phyloP scores from a whole-genome alignment of 2,888 invertebrate genomes.

The Meiosimyza decipiens region DNA sequence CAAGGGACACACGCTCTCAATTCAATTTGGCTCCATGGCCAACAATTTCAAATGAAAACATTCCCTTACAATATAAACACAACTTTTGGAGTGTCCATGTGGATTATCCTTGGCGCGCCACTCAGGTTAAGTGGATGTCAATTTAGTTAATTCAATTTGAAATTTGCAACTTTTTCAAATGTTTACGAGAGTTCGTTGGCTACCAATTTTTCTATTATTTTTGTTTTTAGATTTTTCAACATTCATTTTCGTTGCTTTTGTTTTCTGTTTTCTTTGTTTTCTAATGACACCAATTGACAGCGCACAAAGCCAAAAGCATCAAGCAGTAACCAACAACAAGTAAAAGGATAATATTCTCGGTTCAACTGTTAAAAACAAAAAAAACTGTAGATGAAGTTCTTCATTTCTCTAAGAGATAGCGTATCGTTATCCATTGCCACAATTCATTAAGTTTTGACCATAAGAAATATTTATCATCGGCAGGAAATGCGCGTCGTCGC shows the following conservation, averaged over 20 bases:
- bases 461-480: slow-evolving; percentile 53
- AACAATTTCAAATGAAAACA: too few relatives aligned
- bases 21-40: too few relatives aligned
- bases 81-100: too few relatives aligned
- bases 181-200: too few relatives aligned
- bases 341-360: too few relatives aligned
- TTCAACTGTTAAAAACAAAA: too few relatives aligned
- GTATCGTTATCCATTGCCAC: slow-evolving; percentile 35
- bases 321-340: too few relatives aligned
- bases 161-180: not conserved
- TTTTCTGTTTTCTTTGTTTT: slow-evolving; percentile 1
- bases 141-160: slow-evolving; percentile 29
- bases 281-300: slow-evolving; percentile 28
- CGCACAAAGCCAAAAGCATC: not conserved
- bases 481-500: not conserved
- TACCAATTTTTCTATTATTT: too few relatives aligned
- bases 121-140: slow-evolving; percentile 31
- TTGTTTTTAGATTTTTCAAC: too few relatives aligned
- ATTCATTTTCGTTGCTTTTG: not conserved
- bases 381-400: not conserved
- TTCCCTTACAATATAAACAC: too few relatives aligned
- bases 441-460: slow-evolving; percentile 56
- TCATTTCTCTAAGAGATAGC: not conserved
- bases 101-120: slow-evolving; percentile 15
- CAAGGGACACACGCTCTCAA: too few relatives aligned